Evolutionary conservation across 2,888 invertebrate genomes (phyloP).

Genomic region (Nasonia oneida): DNA sequence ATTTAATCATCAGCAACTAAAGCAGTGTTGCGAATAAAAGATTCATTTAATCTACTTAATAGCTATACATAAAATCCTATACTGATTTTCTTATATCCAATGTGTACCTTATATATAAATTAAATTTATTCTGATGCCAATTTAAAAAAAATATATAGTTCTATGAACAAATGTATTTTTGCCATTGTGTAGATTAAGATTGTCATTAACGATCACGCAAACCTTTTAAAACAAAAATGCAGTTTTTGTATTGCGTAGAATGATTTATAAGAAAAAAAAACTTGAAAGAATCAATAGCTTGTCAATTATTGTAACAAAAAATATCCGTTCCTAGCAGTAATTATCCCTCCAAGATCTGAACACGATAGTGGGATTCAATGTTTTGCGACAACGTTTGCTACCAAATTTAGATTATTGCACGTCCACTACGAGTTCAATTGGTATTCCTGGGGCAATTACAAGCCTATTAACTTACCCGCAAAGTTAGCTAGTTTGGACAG

Average conservation of each 20-base stretch:
- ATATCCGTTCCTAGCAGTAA: slow-evolving; percentile 1
- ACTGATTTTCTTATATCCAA: too few relatives aligned
- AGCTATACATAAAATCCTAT: too few relatives aligned
- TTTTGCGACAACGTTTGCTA: slow-evolving; percentile 26
- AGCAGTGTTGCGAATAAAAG: too few relatives aligned
- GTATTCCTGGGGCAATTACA: slow-evolving; percentile 47
- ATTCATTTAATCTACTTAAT: too few relatives aligned
- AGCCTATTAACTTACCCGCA: slow-evolving; percentile 32
- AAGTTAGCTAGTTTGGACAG: slow-evolving; percentile 1
- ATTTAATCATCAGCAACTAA: too few relatives aligned
- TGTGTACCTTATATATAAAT: too few relatives aligned
- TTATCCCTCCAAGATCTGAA: slow-evolving; percentile 28
- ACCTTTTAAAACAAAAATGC: too few relatives aligned
- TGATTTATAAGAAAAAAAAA: background rate
- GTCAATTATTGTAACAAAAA: background rate
- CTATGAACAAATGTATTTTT: too few relatives aligned
- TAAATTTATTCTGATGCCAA: too few relatives aligned
- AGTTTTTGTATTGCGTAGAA: background rate
- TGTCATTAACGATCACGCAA: too few relatives aligned
- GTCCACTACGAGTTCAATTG: slow-evolving; percentile 34
- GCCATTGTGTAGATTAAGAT: too few relatives aligned
- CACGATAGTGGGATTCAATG: background rate
- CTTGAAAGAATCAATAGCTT: background rate
- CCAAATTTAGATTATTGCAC: slow-evolving; percentile 43
- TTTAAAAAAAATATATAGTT: too few relatives aligned